A percentile compares a stretch with the other conserved stretches of the same genome.
These are phyloP conservation scores for Coecobrya sp. DNA, from an alignment of 2,888 invertebrate species.

Conservation along the genomic window DNA sequence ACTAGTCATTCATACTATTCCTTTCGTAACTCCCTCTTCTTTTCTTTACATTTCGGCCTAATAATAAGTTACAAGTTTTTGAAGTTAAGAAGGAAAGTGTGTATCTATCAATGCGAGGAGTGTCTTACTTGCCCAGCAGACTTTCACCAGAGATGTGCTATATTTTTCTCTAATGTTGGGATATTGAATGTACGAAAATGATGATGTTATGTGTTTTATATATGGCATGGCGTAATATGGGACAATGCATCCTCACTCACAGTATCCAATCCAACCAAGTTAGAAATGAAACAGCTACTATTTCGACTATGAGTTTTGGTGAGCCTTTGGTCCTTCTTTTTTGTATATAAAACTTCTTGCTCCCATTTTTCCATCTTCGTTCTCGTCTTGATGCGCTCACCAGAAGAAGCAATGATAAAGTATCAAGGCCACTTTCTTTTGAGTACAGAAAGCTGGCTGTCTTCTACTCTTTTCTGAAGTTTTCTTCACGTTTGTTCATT, in stretches of 20 bases:
- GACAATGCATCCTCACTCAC: constrained; percentile 31
- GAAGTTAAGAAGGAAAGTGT: constrained; percentile 35
- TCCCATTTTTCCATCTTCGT: constrained; percentile 46
- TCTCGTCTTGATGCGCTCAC: constrained; percentile 23
- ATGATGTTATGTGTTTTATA: not conserved
- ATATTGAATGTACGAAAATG: not conserved
- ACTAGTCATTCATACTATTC: constrained; percentile 23
- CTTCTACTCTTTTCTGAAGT: constrained; percentile 25
- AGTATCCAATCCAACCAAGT: not conserved
- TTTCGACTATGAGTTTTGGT: not conserved
- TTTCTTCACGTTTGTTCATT: not conserved
- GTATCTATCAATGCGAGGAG: not conserved
- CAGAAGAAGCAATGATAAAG: constrained; percentile 59
- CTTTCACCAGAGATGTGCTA: not conserved
- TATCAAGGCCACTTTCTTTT: constrained; percentile 68
- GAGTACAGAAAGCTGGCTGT: constrained; percentile 36
- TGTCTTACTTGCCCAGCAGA: constrained; percentile 1
- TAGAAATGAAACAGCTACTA: constrained; percentile 32
- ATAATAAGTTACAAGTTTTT: constrained; percentile 53
- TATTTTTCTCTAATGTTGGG: too few relatives aligned
- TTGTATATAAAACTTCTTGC: constrained; percentile 36
- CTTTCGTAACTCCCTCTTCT: constrained; percentile 31
- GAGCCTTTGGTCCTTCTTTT: constrained; percentile 17
- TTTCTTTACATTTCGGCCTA: constrained; percentile 60
- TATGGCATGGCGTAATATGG: constrained; percentile 19